Conservation (phyloP, 1,140 invertebrate genomes). For the Phenacoccus solenopsis region DNA sequence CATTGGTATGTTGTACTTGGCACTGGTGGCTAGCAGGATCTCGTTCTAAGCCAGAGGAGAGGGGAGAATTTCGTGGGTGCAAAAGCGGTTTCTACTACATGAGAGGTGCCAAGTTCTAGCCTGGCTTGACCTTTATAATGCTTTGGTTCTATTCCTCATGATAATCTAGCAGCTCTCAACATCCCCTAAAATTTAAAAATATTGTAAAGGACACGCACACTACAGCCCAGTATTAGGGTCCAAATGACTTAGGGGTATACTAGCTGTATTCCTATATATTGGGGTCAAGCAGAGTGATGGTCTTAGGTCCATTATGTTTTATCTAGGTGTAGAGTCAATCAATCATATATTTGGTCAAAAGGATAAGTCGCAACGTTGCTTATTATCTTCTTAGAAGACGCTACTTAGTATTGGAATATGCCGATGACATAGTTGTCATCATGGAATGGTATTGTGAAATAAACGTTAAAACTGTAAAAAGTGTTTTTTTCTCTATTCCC, state of each 20-base stretch:
- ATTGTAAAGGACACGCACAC: neutral
- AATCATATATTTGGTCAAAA: neutral
- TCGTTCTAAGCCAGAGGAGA: neutral
- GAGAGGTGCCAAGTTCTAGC: constrained; percentile 9
- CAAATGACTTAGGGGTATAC: neutral
- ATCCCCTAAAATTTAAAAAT: neutral
- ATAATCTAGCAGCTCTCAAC: neutral
- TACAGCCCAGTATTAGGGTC: neutral
- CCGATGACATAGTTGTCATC: neutral
- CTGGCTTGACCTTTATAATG: neutral
- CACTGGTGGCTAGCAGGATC: constrained; percentile 22
- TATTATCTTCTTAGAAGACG: neutral
- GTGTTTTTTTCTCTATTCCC: too few species aligned
- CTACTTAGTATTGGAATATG: neutral
- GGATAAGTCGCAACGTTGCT: neutral
- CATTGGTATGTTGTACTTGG: constrained; percentile 30
- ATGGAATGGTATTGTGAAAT: too few species aligned
- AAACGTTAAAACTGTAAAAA: too few species aligned
- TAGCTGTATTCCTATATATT: neutral
- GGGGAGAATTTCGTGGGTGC: neutral
- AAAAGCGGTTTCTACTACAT: constrained; percentile 23
- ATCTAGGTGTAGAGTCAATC: neutral
- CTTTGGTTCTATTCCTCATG: neutral
- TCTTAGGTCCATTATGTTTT: neutral
- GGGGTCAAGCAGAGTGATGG: neutral